A percentile compares a stretch with the other conserved stretches of the same genome.
phyloP scores from a whole-genome alignment of 1,140 invertebrate genomes.

The Spodoptera litura region DNA sequence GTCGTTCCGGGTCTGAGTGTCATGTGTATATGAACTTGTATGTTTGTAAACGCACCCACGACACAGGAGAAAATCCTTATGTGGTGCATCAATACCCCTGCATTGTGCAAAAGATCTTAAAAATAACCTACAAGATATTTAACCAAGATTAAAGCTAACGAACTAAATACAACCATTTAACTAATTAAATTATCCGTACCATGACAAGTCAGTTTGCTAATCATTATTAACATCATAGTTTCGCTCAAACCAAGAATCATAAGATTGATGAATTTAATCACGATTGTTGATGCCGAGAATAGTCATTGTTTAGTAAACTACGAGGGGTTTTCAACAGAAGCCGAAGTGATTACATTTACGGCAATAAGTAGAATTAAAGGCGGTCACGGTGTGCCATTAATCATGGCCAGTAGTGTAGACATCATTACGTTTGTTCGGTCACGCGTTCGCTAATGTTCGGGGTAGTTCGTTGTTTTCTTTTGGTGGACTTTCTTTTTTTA shows the following conservation, averaged over 20 bases:
- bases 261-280: conserved; percentile 59
- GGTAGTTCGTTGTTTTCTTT: background rate
- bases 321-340: conserved; percentile 21
- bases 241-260: conserved; percentile 55
- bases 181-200: conserved; percentile 21
- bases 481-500: background rate
- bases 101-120: too few species aligned
- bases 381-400: conserved; percentile 59
- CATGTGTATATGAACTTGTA: too few species aligned
- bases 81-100: too few species aligned
- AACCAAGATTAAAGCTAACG: background rate
- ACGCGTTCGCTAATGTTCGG: conserved; percentile 51
- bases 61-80: too few species aligned
- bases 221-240: conserved; percentile 19
- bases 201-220: conserved; percentile 23
- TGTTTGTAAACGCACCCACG: too few species aligned
- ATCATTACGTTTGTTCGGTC: conserved; percentile 67
- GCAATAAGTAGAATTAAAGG: conserved; percentile 75
- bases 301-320: conserved; percentile 26
- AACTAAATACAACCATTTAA: background rate
- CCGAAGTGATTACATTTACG: conserved; percentile 68
- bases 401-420: conserved; percentile 66
- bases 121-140: too few species aligned
- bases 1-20: too few species aligned
- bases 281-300: conserved; percentile 20